Percentiles rank a stretch among this genome's conserved stretches.
Evolutionary conservation across 2,888 invertebrate species (phyloP).

Genomic region (Erebia palarica): DNA sequence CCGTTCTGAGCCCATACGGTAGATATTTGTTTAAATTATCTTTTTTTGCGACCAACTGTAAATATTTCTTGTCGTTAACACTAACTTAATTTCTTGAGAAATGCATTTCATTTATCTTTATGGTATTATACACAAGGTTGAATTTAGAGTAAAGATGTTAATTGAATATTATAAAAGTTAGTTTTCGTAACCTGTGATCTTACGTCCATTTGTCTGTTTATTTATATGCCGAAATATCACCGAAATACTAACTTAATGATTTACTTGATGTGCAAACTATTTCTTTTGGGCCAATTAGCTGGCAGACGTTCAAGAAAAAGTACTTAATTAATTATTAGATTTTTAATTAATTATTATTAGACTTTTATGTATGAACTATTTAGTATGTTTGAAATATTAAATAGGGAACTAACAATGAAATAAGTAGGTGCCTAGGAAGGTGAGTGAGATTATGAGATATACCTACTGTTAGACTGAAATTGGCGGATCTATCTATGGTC

Average conservation of each 20-base stretch:
- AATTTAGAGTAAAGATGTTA: background rate
- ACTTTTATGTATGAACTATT: too few species aligned
- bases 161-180: conserved; percentile 22
- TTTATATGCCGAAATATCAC: conserved; percentile 69
- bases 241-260: conserved; percentile 48
- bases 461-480: too few species aligned
- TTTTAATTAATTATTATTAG: background rate
- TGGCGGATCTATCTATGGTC: too few species aligned
- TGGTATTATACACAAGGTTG: background rate
- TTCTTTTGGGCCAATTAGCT: conserved; percentile 19
- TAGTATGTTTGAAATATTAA: too few species aligned
- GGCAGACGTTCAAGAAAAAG: conserved; percentile 27
- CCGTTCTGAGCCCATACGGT: conserved; percentile 35
- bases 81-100: conserved; percentile 40
- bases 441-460: too few species aligned
- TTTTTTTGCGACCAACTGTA: conserved; percentile 50
- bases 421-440: too few species aligned
- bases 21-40: conserved; percentile 41
- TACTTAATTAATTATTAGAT: background rate
- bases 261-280: conserved; percentile 51
- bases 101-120: conserved; percentile 39
- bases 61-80: conserved; percentile 63
- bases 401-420: too few species aligned
- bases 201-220: conserved; percentile 58
- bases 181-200: conserved; percentile 58